Evolutionary conservation across 2,888 invertebrate genomes (phyloP).

Genomic region (Archaeoteleia sp.): DNA sequence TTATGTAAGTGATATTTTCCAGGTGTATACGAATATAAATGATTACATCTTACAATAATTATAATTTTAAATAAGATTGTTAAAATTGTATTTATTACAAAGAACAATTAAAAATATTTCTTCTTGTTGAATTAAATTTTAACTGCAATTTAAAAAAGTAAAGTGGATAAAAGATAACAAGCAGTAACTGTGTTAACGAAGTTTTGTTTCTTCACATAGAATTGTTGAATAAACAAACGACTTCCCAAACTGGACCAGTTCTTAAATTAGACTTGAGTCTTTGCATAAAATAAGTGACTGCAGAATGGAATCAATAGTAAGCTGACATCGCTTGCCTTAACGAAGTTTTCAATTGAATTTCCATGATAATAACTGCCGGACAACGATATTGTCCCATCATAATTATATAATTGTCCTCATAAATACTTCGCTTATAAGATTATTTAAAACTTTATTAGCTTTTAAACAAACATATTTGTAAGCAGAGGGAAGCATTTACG

Average conservation of each 20-base stretch:
- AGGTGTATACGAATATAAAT: no score
- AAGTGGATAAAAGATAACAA: constrained; percentile 15
- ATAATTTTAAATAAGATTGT: no score
- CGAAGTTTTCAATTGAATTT: neutral
- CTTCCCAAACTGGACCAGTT: constrained; percentile 6
- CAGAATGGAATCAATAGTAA: constrained; percentile 6
- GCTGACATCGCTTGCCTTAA: neutral
- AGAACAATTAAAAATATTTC: no score
- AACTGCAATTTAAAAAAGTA: no score
- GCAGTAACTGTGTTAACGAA: constrained; percentile 3
- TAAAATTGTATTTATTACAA: no score
- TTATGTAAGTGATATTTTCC: no score
- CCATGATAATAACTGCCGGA: neutral
- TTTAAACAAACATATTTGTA: no score
- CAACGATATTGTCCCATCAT: neutral
- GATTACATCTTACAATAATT: no score
- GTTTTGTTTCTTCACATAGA: constrained; percentile 14
- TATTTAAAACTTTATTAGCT: no score
- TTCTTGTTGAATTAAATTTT: no score
- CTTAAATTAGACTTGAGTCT: constrained; percentile 8
- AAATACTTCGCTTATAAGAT: neutral
- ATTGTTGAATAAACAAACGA: constrained; percentile 2
- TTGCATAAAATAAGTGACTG: constrained; percentile 17
- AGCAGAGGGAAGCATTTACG: no score
- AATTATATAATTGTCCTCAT: neutral